phyloP scores from a whole-genome alignment of 2,797 vertebrate genomes.

The Takifugu ocellatus region DNA sequence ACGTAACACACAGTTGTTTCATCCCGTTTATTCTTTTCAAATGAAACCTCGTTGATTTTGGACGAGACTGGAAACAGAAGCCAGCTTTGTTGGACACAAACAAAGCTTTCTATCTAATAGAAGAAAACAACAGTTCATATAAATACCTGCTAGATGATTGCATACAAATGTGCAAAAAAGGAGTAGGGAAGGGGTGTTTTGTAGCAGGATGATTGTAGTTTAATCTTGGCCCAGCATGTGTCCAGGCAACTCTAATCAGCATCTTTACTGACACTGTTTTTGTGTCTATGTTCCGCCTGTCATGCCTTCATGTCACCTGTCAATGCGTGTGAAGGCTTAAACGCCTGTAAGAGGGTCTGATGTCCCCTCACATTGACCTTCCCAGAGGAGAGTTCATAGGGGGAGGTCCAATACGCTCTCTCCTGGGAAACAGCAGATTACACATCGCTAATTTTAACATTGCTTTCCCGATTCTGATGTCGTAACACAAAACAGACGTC shows the following conservation, averaged over 20 bases:
- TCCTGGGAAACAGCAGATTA: slow-evolving; percentile 51
- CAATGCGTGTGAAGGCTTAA: slow-evolving; percentile 42
- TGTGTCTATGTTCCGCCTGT: no score
- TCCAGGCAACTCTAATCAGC: slow-evolving; percentile 1
- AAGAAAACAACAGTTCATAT: no score
- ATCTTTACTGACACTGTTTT: no score
- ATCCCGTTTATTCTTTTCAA: not conserved
- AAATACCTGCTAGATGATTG: no score
- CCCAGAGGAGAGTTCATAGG: slow-evolving; percentile 33
- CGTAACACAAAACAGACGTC: not conserved
- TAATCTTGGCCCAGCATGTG: slow-evolving; percentile 17
- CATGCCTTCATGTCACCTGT: not conserved
- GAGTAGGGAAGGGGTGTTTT: no score
- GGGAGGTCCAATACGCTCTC: slow-evolving; percentile 28
- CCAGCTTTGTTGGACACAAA: not conserved
- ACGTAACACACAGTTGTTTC: not conserved
- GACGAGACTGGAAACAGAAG: not conserved
- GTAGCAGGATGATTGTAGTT: no score
- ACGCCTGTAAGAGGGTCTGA: slow-evolving; percentile 52
- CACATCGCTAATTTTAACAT: slow-evolving; percentile 45
- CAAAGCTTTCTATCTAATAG: no score
- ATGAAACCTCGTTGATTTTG: not conserved
- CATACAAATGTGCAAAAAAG: no score
- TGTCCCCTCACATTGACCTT: slow-evolving; percentile 36
- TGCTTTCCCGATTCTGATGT: slow-evolving; percentile 8